Percentiles rank a stretch among this genome's conserved stretches.
Evolutionary conservation across 2,888 invertebrate genomes (phyloP).

Genomic region (Drosophila limbata): DNA sequence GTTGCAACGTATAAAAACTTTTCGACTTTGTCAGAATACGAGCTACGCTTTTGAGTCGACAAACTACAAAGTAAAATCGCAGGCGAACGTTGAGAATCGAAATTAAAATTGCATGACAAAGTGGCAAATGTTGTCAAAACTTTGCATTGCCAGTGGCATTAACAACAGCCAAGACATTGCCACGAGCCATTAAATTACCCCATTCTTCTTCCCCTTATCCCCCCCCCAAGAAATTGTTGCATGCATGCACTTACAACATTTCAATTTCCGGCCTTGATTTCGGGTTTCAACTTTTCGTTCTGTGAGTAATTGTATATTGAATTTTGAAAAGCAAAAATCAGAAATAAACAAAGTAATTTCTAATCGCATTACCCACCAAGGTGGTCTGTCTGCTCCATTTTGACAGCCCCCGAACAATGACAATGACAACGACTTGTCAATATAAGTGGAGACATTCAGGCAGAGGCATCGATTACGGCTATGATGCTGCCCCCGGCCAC

Average conservation of each 20-base stretch:
- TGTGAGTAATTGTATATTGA: slow-evolving; percentile 33
- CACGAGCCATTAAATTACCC: slow-evolving; percentile 19
- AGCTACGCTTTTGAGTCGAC: slow-evolving; percentile 45
- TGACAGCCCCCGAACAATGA: slow-evolving; percentile 28
- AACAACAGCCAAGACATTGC: slow-evolving; percentile 37
- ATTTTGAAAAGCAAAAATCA: slow-evolving; percentile 7
- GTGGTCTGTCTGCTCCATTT: slow-evolving; percentile 28
- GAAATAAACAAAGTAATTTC: slow-evolving; percentile 18
- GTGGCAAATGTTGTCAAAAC: slow-evolving; percentile 79
- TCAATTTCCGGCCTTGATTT: slow-evolving; percentile 64
- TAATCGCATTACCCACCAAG: slow-evolving; percentile 40
- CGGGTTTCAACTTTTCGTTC: slow-evolving; percentile 16
- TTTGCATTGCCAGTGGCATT: slow-evolving; percentile 60
- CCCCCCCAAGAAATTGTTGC: slow-evolving; percentile 25
- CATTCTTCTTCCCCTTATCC: background rate
- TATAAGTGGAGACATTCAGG: slow-evolving; percentile 4
- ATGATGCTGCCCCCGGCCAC: background rate
- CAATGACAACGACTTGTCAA: slow-evolving; percentile 28
- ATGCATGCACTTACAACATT: slow-evolving; percentile 44
- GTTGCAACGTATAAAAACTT: slow-evolving; percentile 62
- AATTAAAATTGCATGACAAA: slow-evolving; percentile 80
- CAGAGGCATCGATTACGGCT: slow-evolving; percentile 46
- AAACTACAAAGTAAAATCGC: slow-evolving; percentile 68
- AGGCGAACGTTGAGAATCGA: slow-evolving; percentile 44
- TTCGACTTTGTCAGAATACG: slow-evolving; percentile 77